Evolutionary conservation across 2,888 invertebrate genomes (phyloP).

Genomic region (Phragmatobia fuliginosa): DNA sequence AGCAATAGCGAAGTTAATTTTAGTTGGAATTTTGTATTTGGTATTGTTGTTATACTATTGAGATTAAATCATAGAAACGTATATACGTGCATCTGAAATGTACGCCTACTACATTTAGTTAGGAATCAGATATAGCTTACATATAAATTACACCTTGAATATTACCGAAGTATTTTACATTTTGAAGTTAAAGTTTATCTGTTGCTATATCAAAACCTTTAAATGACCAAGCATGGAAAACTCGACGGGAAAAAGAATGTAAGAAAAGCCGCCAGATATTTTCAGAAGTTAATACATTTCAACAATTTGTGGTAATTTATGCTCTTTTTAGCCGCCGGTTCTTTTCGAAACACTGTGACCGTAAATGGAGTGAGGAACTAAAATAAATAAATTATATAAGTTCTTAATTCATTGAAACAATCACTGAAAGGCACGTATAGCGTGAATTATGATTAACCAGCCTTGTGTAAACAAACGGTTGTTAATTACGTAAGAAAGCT

Average conservation of each 20-base stretch:
- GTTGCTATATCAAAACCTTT: conserved; percentile 5
- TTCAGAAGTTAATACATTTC: conserved; percentile 17
- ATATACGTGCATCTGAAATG: too few species aligned
- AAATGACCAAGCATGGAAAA: conserved; percentile 3
- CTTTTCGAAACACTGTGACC: not conserved
- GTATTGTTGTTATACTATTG: not conserved
- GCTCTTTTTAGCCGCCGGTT: not conserved
- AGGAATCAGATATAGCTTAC: too few species aligned
- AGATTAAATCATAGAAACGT: not conserved
- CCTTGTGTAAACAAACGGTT: conserved; percentile 1
- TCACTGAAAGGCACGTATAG: not conserved
- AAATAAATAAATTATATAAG: not conserved
- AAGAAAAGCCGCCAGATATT: conserved; percentile 19
- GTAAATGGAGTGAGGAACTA: not conserved
- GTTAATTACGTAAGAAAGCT: not conserved
- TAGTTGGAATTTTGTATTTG: not conserved
- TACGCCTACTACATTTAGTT: too few species aligned
- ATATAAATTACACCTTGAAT: not conserved
- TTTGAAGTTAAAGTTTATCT: not conserved
- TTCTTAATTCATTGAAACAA: not conserved
- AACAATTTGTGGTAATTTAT: conserved; percentile 8
- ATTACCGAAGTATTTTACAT: not conserved
- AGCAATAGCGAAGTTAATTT: not conserved
- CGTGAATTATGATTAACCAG: not conserved
- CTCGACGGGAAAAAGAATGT: conserved; percentile 2